Base-by-base conservation (phyloP, 2,888 invertebrate species). In the Drosophila merina region DNA sequence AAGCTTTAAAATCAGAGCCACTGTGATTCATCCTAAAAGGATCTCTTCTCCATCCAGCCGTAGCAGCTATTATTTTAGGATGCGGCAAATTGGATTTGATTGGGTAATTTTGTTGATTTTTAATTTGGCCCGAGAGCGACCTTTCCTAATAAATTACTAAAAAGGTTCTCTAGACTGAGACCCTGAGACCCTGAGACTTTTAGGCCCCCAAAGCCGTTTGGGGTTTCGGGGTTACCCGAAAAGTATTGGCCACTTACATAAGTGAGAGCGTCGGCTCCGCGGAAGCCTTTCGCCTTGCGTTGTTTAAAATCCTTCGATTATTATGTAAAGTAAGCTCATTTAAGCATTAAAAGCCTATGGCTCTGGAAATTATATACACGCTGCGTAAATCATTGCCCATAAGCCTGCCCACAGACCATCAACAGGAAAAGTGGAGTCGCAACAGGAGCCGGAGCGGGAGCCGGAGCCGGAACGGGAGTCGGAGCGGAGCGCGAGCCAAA, bases 81-180 rank as follows among this genome's bases (percentile, higher is more conserved):
- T 52, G 45, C 51, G 48, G 47, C 60, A 74, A 82, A 81, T 74
- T 79, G 70, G 72, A 77, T 79, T 77, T 68, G 69, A 79, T 85
- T 75, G 62, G 54, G 70, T 59, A 75, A 73, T 75, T 79, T 81
- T 81, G 82, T 84, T 81, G 85, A 64, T 71, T 85, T 85, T 75
- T 77, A 77, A 81, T 81, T 77, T 77, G 52, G 59, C 45, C 56
- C 55, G 25, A 50, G 12, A 54, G 58, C 55, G 60, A 69, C 52
- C 74, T 50, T 67, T 74, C 48, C 30, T 72, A 75, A 72, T 73
- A 76, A 84, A 84, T 80, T 76, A 78, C 76, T 52, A 14, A 54
- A 59, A 38, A 42, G 40, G 40, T 36, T 36, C 33, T 44, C 36
- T 10, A 14, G 12, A 31, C 40, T 20, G 33, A 49, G 44, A 49